A percentile compares a stretch with the other conserved stretches of the same genome.
Evolutionary conservation across 2,113 vertebrate genomes (phyloP).

Genomic region (Myotis yumanensis): DNA sequence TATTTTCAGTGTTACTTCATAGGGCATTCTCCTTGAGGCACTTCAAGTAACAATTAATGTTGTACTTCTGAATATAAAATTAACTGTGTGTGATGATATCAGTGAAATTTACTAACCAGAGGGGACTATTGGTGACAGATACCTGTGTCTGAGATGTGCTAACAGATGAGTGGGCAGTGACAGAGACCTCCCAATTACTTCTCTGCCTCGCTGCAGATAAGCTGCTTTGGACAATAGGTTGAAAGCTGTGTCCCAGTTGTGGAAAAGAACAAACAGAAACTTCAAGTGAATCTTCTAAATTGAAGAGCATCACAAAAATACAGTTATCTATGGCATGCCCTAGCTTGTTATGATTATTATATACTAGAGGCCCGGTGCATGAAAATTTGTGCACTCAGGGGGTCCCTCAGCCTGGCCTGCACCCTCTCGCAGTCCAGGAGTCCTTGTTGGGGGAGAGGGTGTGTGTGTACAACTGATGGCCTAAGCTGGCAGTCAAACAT

Average conservation of each 20-base stretch:
- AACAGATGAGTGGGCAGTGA: neutral
- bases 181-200: rapidly evolving
- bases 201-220: neutral
- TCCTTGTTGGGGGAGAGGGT: too few relatives aligned
- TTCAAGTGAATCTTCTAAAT: neutral
- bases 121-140: neutral
- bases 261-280: neutral
- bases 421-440: too few relatives aligned
- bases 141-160: neutral
- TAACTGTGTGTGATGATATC: neutral
- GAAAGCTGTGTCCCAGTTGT: neutral
- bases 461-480: too few relatives aligned
- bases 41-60: neutral
- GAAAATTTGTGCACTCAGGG: too few relatives aligned
- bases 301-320: neutral
- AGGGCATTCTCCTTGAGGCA: neutral
- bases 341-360: neutral
- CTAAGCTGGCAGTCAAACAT: too few relatives aligned
- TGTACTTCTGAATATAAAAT: neutral
- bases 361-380: too few relatives aligned
- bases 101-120: neutral
- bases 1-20: neutral
- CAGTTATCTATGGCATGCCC: neutral
- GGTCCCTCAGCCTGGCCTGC: too few relatives aligned
- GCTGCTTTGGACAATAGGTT: neutral